Evolutionary conservation across 2,888 invertebrate genomes (phyloP).

Genomic region (Neoitamus cyanurus): DNA sequence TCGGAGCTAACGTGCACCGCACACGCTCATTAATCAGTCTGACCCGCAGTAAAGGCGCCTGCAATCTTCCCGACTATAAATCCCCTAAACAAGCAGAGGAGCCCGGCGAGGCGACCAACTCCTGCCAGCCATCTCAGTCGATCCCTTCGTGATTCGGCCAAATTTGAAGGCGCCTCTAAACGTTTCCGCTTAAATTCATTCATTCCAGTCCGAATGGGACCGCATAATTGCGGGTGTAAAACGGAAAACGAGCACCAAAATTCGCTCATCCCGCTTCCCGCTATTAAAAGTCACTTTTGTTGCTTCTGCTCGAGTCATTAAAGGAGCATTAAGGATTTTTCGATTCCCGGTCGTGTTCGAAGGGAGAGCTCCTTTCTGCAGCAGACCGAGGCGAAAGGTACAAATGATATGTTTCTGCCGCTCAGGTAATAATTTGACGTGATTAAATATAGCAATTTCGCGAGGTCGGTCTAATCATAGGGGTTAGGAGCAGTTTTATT

Average conservation of each 20-base stretch:
- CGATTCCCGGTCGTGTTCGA: background rate
- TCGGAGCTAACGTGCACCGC: background rate
- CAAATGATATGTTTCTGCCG: constrained; percentile 16
- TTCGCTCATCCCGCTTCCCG: constrained; percentile 29
- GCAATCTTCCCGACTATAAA: background rate
- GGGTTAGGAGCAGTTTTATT: background rate
- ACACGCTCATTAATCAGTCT: constrained; percentile 29
- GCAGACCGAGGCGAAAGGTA: background rate
- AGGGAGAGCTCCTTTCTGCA: background rate
- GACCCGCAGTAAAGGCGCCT: constrained; percentile 13
- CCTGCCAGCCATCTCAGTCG: background rate
- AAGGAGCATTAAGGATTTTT: constrained; percentile 33
- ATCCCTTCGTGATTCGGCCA: constrained; percentile 39
- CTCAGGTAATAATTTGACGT: background rate
- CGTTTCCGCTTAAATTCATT: constrained; percentile 32
- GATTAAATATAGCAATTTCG: constrained; percentile 19
- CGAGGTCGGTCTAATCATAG: background rate
- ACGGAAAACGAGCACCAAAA: constrained; percentile 7
- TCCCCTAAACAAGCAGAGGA: background rate
- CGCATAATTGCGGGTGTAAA: constrained; percentile 41
- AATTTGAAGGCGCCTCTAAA: constrained; percentile 40
- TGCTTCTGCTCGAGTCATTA: constrained; percentile 7
- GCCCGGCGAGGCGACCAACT: background rate
- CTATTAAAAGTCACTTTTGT: constrained; percentile 25
- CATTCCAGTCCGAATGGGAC: constrained; percentile 15